Conservation (phyloP, 2,113 vertebrate genomes). For the Vulpes vulpes region DNA sequence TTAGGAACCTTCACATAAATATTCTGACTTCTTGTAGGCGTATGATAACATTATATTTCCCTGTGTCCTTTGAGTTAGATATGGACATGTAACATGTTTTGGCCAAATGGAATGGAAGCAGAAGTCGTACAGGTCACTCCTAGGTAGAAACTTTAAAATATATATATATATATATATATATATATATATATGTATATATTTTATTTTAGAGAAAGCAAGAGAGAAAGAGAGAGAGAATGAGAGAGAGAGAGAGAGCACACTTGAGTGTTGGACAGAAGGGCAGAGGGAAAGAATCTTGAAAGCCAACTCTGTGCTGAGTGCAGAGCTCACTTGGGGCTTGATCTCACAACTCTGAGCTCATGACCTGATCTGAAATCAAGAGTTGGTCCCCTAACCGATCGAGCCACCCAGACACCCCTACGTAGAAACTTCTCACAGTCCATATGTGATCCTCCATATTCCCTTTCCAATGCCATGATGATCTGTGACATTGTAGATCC, state of each 20-base stretch:
- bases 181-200: too few species aligned
- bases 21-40: not conserved
- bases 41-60: not conserved
- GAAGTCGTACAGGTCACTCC: not conserved
- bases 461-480: not conserved
- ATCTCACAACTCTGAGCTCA: not conserved
- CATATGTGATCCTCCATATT: not conserved
- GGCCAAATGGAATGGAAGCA: not conserved
- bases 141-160: not conserved
- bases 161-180: too few species aligned
- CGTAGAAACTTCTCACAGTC: not conserved
- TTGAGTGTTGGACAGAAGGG: fast-evolving
- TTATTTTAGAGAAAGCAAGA: not conserved
- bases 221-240: not conserved
- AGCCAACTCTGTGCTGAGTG: not conserved
- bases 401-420: not conserved
- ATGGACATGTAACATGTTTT: not conserved
- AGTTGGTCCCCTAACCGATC: not conserved
- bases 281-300: not conserved
- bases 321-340: not conserved
- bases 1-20: not conserved
- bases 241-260: not conserved
- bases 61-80: not conserved
- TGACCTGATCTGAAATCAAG: not conserved
- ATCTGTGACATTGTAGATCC: not conserved